These are phyloP conservation scores for Laticauda laticaudata DNA, from an alignment of 2,113 vertebrate genomes.

Conservation along the genomic window DNA sequence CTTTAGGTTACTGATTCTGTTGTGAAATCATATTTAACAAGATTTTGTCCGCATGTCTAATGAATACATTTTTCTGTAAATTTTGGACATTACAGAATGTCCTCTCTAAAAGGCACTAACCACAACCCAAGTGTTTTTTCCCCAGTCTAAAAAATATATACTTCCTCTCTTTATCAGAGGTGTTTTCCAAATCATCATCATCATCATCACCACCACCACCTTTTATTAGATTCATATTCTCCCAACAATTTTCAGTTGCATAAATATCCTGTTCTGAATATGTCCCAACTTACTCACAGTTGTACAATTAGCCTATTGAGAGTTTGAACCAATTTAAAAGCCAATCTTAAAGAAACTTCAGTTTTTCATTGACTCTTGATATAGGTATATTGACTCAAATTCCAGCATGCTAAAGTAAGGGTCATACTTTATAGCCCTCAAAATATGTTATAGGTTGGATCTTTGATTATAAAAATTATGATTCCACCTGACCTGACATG, in stretches of 20 bases:
- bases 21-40: background rate
- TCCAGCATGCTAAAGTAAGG: background rate
- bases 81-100: background rate
- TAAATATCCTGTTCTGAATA: background rate
- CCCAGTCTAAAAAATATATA: background rate
- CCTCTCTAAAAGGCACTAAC: background rate
- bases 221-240: background rate
- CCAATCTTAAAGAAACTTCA: background rate
- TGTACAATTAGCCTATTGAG: background rate
- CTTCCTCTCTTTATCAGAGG: background rate
- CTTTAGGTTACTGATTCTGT: background rate
- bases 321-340: background rate
- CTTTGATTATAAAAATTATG: constrained; percentile 4
- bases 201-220: background rate
- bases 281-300: background rate
- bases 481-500: background rate
- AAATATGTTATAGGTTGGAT: background rate
- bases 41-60: background rate
- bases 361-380: background rate
- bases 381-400: background rate
- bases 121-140: background rate
- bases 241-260: background rate
- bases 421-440: background rate
- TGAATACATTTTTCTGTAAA: background rate
- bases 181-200: background rate